Evolutionary conservation across 2,113 vertebrate genomes (phyloP), one percentile per base, ranked within the genome.

Genomic region (Campylomormyrus tamandua): DNA sequence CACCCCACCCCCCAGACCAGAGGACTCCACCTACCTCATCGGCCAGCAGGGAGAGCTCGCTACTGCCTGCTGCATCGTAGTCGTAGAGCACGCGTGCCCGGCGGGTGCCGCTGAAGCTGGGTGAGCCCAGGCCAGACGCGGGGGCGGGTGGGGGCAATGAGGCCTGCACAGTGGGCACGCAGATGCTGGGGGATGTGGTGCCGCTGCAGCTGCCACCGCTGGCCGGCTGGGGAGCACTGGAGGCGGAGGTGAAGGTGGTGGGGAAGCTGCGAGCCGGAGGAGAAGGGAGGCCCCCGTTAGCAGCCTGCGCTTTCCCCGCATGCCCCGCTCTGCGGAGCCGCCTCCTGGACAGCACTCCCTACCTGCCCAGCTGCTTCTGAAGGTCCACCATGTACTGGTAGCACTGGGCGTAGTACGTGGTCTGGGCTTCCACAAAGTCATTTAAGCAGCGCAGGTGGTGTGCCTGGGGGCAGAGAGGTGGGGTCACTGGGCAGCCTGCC

Each of bases 311-410:
- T 31, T 13, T 4, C 10, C 62, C 58, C 7, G 0, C 56, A 58
- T n/a, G 56, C 56, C 24, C n/a, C 3, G n/a, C 58, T 31, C n/a
- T 11, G 62, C 62, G 10, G 62, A 70, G n/a, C 27, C 1, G 62
- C 62, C 10, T 11, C 62, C 62, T 1, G n/a, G 10, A 66, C 62
- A 4, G 62, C 62, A 31, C n/a, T 70, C n/a, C n/a, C 27, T 70
- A 99, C 98, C 98, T 99, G 96, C 98, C 98, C 91, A 99, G 96
- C 90, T 99, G 98, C 93, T 99, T 99, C 87, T 99, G 98, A 31
- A 99, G 97, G 91, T 99, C 98, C 95, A 98, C 94, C 98, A 98
- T 99, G 91, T 99, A 99, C 89, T 99, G 98, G 95, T 99, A 99
- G 95, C 97, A 99, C 83, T 99, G 98, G 85, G 98, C 98, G 89